Percentiles rank a stretch among this genome's conserved stretches.
phyloP scores from a whole-genome alignment of 2,113 vertebrate species.

The Hippocampus guttulatus region DNA sequence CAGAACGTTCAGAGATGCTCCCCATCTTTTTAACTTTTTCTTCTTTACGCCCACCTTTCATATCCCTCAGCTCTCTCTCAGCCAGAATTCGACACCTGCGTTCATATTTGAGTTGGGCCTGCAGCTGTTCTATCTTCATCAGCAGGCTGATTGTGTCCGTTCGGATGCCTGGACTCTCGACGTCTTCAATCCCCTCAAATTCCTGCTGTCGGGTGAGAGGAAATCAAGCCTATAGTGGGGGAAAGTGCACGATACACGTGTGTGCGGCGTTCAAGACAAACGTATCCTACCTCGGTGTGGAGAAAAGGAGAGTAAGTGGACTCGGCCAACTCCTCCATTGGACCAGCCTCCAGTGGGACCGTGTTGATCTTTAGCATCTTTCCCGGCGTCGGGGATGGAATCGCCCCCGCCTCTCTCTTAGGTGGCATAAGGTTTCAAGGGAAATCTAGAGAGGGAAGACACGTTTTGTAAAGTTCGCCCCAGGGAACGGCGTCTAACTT shows the following conservation, averaged over 20 bases:
- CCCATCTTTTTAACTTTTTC: background rate
- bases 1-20: background rate
- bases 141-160: constrained; percentile 71
- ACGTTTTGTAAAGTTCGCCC: background rate
- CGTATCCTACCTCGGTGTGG: constrained; percentile 45
- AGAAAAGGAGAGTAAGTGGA: constrained; percentile 48
- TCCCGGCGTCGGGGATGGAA: constrained; percentile 26
- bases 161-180: constrained; percentile 56
- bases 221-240: background rate
- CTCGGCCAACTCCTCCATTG: constrained; percentile 45
- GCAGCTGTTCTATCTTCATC: constrained; percentile 71
- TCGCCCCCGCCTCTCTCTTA: constrained; percentile 51
- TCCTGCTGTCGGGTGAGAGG: constrained; percentile 43
- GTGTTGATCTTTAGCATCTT: constrained; percentile 61
- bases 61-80: constrained; percentile 64
- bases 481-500: constrained; percentile 19
- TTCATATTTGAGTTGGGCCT: constrained; percentile 70
- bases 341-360: constrained; percentile 45
- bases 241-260: background rate
- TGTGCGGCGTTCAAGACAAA: background rate
- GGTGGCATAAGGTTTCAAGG: constrained; percentile 51
- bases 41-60: constrained; percentile 59
- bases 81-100: constrained; percentile 67
- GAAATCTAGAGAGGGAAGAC: constrained; percentile 21
- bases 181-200: constrained; percentile 59